Percentiles rank a stretch among this genome's conserved stretches.
Evolutionary conservation across 2,888 invertebrate genomes (phyloP).

Genomic region (Hofmannophila pseudospretella): DNA sequence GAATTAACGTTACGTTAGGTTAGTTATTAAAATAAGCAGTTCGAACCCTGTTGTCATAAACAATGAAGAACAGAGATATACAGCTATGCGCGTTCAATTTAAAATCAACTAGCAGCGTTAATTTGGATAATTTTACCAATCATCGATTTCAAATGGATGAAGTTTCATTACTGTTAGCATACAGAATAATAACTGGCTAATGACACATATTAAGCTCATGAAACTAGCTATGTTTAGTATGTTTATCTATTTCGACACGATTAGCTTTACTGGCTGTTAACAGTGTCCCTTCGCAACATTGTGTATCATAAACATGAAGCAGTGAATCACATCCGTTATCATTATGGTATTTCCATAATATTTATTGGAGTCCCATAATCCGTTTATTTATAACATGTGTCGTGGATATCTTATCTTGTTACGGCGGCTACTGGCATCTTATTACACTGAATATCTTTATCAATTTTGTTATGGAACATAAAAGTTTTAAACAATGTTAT

Average conservation of each 20-base stretch:
- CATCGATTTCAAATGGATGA: conserved; percentile 31
- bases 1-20: conserved; percentile 24
- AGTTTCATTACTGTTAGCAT: conserved; percentile 35
- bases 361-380: conserved; percentile 49
- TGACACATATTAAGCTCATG: conserved; percentile 29
- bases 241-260: conserved; percentile 31
- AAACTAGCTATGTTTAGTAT: conserved; percentile 19
- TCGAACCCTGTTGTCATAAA: conserved; percentile 13
- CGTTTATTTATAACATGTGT: conserved; percentile 45
- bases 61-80: conserved; percentile 1
- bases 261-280: conserved; percentile 29
- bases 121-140: conserved; percentile 28
- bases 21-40: conserved; percentile 20
- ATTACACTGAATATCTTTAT: conserved; percentile 32
- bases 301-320: conserved; percentile 31
- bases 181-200: conserved; percentile 34
- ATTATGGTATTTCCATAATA: conserved; percentile 25
- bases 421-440: conserved; percentile 32
- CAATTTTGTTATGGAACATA: conserved; percentile 23
- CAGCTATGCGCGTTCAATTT: no score
- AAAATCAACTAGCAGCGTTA: not conserved
- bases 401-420: conserved; percentile 44
- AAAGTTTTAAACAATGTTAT: conserved; percentile 21
- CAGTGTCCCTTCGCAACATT: conserved; percentile 33
- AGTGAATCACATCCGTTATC: conserved; percentile 34